phyloP scores from a whole-genome alignment of 2,113 vertebrate genomes.

The Phaethon lepturus region DNA sequence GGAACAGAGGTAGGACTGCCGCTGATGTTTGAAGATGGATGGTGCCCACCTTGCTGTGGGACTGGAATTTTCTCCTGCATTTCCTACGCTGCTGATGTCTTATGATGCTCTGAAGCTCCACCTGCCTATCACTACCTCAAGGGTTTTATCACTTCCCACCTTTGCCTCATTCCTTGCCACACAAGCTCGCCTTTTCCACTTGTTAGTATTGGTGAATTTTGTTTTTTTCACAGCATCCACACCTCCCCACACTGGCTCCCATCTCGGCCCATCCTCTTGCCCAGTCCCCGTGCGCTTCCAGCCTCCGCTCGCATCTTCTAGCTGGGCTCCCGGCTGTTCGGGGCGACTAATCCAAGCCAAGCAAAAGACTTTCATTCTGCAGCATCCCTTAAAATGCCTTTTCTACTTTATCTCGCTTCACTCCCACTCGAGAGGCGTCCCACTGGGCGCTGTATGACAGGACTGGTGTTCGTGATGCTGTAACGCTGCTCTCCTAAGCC shows the following conservation, averaged over 20 bases:
- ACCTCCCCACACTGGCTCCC: too few relatives aligned
- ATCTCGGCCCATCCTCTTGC: background rate
- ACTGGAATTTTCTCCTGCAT: background rate
- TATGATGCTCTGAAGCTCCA: background rate
- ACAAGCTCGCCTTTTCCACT: background rate
- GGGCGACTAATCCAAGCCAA: background rate
- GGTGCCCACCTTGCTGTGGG: background rate
- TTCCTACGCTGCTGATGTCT: background rate
- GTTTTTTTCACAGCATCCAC: rapidly evolving
- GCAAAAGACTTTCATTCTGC: background rate
- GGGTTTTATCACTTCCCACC: background rate
- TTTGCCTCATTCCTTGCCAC: background rate
- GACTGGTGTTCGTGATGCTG: background rate
- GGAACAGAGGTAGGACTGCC: background rate
- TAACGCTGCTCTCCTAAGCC: background rate
- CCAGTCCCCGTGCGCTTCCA: background rate
- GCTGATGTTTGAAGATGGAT: background rate
- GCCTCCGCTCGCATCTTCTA: background rate
- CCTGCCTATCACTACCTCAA: background rate
- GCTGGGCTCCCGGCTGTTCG: background rate
- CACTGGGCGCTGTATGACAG: background rate
- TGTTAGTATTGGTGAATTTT: background rate
- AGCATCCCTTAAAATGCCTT: background rate
- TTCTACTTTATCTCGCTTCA: background rate
- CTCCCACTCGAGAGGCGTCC: background rate